Evolutionary conservation across 2,888 invertebrate genomes (phyloP), one percentile per base, ranked within the genome.

Genomic region (Xylota segnis): DNA sequence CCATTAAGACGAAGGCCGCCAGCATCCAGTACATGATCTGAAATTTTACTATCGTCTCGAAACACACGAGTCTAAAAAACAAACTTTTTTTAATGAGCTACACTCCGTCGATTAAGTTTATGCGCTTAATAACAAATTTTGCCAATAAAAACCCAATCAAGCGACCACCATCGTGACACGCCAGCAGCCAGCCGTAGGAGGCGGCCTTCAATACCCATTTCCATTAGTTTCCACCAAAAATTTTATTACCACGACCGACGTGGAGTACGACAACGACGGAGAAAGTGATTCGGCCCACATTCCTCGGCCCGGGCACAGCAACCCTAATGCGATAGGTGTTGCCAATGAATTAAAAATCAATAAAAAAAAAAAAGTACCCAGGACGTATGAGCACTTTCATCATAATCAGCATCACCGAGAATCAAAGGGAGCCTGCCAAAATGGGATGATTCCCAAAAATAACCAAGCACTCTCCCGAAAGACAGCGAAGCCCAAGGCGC

Each of bases 71-170:
- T 32, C 9, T 43, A 23, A 61, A 34, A 61, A 29, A 16, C 0
- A 54, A 52, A 54, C 32, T 7, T 5, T 32, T 43, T 68, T 76
- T 76, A 76, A 76, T 76, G 76, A 59, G 58, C 58, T 66, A 59
- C 50, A 50, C 18, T 71, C 77, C 43, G 27, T 43, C 54, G 61
- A 71, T 70, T 54, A 63, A 54, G 50, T 54, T 78, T 70, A 40
- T 14, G 54, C 52, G 32, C 14, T 61, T 34, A 45, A 54, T 40
- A 70, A 54, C 70, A 61, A 61, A 61, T 61, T 70, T 54, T 29
- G 63, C 34, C 61, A 78, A 78, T 78, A 71, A 70, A 70, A 71
- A 52, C 45, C 71, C 63, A 78, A 78, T 71, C 70, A 78, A 78
- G 32, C 52, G 16, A 32, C 34, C 32, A 66, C 37, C 32, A 66